Conservation (phyloP, 2,113 vertebrate genomes). For the Gallinago jamesoni region DNA sequence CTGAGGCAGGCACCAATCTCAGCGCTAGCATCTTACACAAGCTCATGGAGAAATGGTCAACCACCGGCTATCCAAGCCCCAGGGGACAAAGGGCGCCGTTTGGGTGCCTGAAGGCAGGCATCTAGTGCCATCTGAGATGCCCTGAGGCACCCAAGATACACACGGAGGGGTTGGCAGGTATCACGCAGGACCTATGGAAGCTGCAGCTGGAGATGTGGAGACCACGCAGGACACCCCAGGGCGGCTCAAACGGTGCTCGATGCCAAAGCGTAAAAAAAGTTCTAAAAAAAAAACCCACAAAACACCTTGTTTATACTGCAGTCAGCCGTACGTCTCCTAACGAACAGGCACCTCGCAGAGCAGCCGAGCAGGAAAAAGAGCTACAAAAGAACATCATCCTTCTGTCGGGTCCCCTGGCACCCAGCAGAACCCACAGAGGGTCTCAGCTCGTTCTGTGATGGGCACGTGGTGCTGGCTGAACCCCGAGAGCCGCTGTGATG, state of each 20-base stretch:
- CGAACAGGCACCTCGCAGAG: neutral
- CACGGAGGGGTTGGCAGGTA: neutral
- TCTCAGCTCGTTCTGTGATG: constrained; percentile 53
- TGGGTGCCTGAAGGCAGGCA: neutral
- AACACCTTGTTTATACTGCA: neutral
- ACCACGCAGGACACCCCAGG: neutral
- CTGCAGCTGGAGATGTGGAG: neutral
- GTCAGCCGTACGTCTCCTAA: neutral
- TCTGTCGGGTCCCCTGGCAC: neutral
- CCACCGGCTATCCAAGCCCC: neutral
- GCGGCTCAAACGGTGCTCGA: neutral
- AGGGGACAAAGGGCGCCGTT: constrained; percentile 48
- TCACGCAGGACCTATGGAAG: neutral
- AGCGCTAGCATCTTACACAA: neutral
- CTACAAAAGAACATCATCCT: constrained; percentile 15
- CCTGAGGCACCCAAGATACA: constrained; percentile 25
- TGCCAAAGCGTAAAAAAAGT: neutral
- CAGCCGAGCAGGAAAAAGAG: neutral
- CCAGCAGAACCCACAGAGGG: constrained; percentile 25
- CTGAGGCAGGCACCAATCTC: neutral
- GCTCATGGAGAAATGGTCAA: neutral
- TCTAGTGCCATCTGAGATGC: neutral
- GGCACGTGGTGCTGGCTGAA: constrained; percentile 37
- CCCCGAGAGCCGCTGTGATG: constrained; percentile 37
- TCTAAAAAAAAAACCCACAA: neutral